Conservation (phyloP, 2,113 vertebrate genomes). For the Tichodroma muraria region DNA sequence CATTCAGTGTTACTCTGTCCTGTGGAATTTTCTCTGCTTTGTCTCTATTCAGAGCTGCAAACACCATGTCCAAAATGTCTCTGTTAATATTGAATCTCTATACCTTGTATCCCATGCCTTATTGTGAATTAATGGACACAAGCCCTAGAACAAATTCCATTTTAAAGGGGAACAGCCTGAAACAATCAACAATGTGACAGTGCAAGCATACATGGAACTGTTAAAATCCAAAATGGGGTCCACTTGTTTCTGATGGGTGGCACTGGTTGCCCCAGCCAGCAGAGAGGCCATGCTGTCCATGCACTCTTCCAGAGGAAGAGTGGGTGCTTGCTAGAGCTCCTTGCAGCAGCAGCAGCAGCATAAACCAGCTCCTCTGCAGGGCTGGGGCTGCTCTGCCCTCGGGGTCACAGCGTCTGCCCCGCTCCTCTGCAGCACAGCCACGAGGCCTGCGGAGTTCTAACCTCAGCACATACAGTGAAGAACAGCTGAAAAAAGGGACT, state of each 20-base stretch:
- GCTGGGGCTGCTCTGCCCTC: too few species aligned
- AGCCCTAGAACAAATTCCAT: not conserved
- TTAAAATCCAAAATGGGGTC: fast-evolving
- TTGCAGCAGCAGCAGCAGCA: not conserved
- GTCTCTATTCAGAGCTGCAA: not conserved
- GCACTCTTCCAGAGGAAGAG: too few species aligned
- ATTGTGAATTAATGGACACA: not conserved
- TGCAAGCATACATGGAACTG: fast-evolving
- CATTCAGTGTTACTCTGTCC: not conserved
- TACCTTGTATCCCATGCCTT: not conserved
- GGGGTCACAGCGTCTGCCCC: too few species aligned
- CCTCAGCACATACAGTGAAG: not conserved
- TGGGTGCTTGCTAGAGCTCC: not conserved
- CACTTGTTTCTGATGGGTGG: not conserved
- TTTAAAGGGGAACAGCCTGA: not conserved
- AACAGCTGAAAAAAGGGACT: not conserved
- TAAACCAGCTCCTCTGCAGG: not conserved
- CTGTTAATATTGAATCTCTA: not conserved
- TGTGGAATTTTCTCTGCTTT: not conserved
- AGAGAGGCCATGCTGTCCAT: fast-evolving
- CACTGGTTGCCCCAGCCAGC: not conserved
- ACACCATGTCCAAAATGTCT: not conserved
- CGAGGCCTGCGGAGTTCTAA: too few species aligned
- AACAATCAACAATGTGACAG: fast-evolving
- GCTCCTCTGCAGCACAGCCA: too few species aligned